phyloP scores from a whole-genome alignment of 2,797 vertebrate genomes.

The Pseudochromis fuscus region DNA sequence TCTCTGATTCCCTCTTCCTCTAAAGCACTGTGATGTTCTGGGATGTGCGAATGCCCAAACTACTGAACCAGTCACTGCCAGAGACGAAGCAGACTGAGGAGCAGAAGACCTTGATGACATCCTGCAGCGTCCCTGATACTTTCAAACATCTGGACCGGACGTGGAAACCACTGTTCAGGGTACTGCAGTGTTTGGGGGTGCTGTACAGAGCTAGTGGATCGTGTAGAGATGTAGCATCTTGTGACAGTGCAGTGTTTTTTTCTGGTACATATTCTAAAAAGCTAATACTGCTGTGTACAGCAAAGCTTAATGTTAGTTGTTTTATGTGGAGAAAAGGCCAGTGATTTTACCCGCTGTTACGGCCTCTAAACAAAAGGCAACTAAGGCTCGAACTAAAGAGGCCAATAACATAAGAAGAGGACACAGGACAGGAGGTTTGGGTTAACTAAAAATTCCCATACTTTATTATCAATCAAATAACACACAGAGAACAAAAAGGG shows the following conservation, averaged over 20 bases:
- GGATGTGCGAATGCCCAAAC: slow-evolving; percentile 86
- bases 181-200: slow-evolving; percentile 56
- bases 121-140: slow-evolving; percentile 78
- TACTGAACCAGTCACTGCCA: slow-evolving; percentile 12
- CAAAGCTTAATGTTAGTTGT: too few species aligned
- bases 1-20: slow-evolving; percentile 27
- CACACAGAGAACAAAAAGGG: too few species aligned
- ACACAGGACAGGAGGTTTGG: too few species aligned
- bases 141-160: slow-evolving; percentile 88
- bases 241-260: background rate
- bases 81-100: slow-evolving; percentile 77
- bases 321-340: too few species aligned
- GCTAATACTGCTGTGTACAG: too few species aligned
- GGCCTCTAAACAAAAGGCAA: too few species aligned
- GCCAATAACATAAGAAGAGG: too few species aligned
- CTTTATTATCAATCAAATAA: too few species aligned
- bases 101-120: slow-evolving; percentile 67
- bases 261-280: too few species aligned
- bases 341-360: too few species aligned
- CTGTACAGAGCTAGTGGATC: slow-evolving; percentile 8
- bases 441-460: too few species aligned
- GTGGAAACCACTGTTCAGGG: slow-evolving; percentile 92
- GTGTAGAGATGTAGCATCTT: background rate
- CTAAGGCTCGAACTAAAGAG: too few species aligned
- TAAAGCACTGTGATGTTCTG: slow-evolving; percentile 90